Evolutionary conservation across 1,140 invertebrate genomes (phyloP).

Genomic region (Meloidogyne chitwoodi): DNA sequence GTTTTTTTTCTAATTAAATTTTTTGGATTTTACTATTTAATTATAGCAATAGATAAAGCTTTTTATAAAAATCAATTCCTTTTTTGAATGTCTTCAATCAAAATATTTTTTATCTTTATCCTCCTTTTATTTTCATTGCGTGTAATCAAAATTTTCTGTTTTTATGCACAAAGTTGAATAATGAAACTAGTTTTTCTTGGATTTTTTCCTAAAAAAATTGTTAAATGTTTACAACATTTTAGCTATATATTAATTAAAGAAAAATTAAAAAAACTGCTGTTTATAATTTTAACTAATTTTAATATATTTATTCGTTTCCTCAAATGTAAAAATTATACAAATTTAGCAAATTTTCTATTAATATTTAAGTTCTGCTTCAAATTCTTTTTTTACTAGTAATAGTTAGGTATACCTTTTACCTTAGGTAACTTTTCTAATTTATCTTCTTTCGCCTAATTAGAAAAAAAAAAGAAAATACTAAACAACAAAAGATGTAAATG

Average conservation of each 20-base stretch:
- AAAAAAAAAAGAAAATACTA: background rate
- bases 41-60: background rate
- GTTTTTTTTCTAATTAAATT: background rate
- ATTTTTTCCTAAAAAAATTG: no score
- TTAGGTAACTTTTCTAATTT: background rate
- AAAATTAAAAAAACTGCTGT: no score
- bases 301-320: no score
- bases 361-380: no score
- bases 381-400: no score
- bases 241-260: no score
- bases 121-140: background rate
- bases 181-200: background rate
- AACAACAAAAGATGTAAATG: constrained; percentile 1
- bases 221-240: no score
- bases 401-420: background rate
- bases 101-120: background rate
- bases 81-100: background rate
- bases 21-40: background rate
- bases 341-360: no score
- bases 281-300: no score
- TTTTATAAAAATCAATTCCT: background rate
- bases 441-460: background rate
- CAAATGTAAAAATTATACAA: no score
- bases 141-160: background rate
- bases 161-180: background rate